These are phyloP conservation scores for Euphonia xanthogaster DNA, from an alignment of 2,797 vertebrate species.

Conservation along the genomic window DNA sequence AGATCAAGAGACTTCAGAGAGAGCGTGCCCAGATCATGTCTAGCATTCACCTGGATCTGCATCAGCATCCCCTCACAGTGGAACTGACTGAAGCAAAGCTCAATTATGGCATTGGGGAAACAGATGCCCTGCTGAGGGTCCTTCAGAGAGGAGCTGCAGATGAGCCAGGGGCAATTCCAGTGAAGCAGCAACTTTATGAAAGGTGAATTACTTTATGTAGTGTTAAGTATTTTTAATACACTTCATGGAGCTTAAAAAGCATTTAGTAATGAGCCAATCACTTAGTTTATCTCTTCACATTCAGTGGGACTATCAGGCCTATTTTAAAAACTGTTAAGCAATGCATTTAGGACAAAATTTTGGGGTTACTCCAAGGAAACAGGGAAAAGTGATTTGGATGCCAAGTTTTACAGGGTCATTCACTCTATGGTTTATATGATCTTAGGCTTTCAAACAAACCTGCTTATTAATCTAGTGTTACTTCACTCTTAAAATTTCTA, in stretches of 20 bases:
- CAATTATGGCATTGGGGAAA: conserved; percentile 87
- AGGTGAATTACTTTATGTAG: conserved; percentile 42
- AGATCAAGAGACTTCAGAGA: conserved; percentile 80
- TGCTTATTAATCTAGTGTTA: not conserved
- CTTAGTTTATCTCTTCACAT: too few species aligned
- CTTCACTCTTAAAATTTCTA: not conserved
- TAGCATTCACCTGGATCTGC: conserved; percentile 80
- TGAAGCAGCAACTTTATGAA: conserved; percentile 71
- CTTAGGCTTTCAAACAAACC: too few species aligned
- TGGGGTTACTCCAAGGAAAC: not conserved
- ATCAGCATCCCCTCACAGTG: conserved; percentile 82
- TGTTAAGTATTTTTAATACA: not conserved
- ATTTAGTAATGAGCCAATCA: not conserved
- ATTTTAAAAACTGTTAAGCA: not conserved
- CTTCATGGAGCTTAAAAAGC: not conserved
- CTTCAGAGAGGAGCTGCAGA: conserved; percentile 79
- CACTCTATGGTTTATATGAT: too few species aligned
- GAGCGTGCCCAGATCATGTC: conserved; percentile 87
- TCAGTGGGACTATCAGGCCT: not conserved
- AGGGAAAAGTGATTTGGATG: not conserved
- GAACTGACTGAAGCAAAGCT: conserved; percentile 92
- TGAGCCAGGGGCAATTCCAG: conserved; percentile 1
- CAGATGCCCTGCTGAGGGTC: conserved; percentile 86
- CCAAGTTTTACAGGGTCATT: too few species aligned
- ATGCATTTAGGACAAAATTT: not conserved